These are phyloP conservation scores for Dicyrtoma fusca DNA, from an alignment of 2,888 invertebrate species.

Conservation along the genomic window DNA sequence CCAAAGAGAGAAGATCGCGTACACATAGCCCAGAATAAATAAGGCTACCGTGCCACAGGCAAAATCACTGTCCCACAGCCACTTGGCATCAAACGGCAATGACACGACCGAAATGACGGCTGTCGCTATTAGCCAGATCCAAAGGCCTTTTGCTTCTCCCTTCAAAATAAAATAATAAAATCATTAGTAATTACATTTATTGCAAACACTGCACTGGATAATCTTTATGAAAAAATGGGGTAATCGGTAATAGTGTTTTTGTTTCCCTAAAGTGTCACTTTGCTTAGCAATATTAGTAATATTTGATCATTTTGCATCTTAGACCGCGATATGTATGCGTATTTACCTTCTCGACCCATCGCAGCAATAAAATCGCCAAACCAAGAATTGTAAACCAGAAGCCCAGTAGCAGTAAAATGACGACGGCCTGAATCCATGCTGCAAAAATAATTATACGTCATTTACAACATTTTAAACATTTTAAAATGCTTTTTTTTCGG, in stretches of 20 bases:
- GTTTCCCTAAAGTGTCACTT: too few species aligned
- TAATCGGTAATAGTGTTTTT: too few species aligned
- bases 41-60: background rate
- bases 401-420: background rate
- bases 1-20: constrained; percentile 7
- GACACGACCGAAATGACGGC: background rate
- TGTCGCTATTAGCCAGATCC: background rate
- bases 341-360: constrained; percentile 13
- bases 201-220: too few species aligned
- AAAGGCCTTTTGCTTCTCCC: constrained; percentile 5
- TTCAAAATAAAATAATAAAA: constrained; percentile 5
- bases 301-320: too few species aligned
- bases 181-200: too few species aligned
- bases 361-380: constrained; percentile 6
- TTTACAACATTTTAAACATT: too few species aligned
- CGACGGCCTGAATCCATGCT: background rate
- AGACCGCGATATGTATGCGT: background rate
- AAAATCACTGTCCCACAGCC: constrained; percentile 8
- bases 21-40: background rate
- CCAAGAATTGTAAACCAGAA: constrained; percentile 20
- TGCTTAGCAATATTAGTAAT: too few species aligned
- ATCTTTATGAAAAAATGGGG: too few species aligned
- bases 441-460: background rate
- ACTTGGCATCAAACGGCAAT: background rate
- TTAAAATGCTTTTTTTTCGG: too few species aligned